Evolutionary conservation across 2,797 vertebrate genomes (phyloP), one percentile per base, ranked within the genome.

Genomic region (Neosilurus mollespiculum): DNA sequence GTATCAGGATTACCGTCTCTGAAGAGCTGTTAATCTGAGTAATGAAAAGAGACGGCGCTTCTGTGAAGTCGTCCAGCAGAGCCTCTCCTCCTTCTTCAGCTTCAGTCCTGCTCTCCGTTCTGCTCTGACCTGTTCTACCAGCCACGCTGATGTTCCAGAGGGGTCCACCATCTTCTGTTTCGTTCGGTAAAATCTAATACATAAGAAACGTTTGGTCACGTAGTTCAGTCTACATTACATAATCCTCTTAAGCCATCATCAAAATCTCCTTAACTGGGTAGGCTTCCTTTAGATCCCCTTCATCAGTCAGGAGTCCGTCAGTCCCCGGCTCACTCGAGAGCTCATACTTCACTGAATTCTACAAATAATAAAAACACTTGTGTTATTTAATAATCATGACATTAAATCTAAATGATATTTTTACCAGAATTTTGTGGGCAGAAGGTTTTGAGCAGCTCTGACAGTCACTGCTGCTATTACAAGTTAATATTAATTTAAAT

Each of bases 341-440:
- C 30, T 92, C 88, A 51, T 92, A 89, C 83, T 91, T 93, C 70
- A 85, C 56, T 0, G 90, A 88, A 84, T 85, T 91, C 96, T 96
- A 91, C 66, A 67, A 70, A 43, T 34, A 61, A 69, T 43, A 80
- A 20, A 72, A 15, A 26, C 16, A 5, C 24, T 34, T 80, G 49
- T 2, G 22, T 66, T 54, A 54, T 53, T 59, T 6, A 75, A 16
- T 18, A 22, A 71, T 26, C 14, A 16, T 26, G n/a, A 26, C 15
- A 26, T 6, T 20, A n/a, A 61, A 22, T 8, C 59, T n/a, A 22
- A 24, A 53, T 2, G 6, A 51, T 71, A 71, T 71, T 71, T 8
- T 7, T 49, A n/a, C 10, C 70, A 24, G n/a, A n/a, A n/a, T n/a
- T n/a, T n/a, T n/a, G n/a, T n/a, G n/a, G n/a, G n/a, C n/a, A n/a